Percentiles rank a stretch among this genome's conserved stretches.
These are phyloP conservation scores for Brachyistius frenatus DNA, from an alignment of 2,113 vertebrate species.

Conservation along the genomic window DNA sequence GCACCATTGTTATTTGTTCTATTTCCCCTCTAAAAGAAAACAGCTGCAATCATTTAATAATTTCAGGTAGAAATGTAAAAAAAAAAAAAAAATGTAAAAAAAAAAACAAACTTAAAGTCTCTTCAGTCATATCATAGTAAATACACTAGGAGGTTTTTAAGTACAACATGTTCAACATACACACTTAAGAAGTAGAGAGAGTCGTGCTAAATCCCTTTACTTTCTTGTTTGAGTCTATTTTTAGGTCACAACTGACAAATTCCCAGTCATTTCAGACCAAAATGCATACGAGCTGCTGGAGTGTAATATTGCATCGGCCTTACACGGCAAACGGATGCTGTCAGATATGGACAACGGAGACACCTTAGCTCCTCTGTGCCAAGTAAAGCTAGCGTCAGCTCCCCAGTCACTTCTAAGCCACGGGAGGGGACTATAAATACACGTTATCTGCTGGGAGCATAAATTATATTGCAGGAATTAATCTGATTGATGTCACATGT, in stretches of 20 bases:
- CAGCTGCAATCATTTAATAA: not conserved
- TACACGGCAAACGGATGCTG: conserved; percentile 48
- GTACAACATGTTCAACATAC: not conserved
- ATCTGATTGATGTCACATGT: conserved; percentile 17
- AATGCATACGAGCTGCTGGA: conserved; percentile 14
- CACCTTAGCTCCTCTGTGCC: conserved; percentile 55
- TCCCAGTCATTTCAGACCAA: conserved; percentile 16
- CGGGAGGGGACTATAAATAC: conserved; percentile 47
- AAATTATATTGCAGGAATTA: conserved; percentile 23
- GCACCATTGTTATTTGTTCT: not conserved
- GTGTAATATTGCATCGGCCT: conserved; percentile 42
- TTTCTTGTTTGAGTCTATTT: conserved; percentile 23
- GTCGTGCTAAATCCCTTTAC: not conserved
- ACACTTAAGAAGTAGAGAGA: not conserved
- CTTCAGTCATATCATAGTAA: not conserved
- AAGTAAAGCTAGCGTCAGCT: conserved; percentile 36
- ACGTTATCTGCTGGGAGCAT: conserved; percentile 7
- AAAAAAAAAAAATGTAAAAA: conserved; percentile 3
- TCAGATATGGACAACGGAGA: conserved; percentile 70
- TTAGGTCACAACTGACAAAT: conserved; percentile 17
- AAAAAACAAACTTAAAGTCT: not conserved
- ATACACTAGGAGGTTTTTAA: not conserved
- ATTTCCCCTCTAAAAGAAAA: not conserved
- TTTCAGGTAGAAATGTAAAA: not conserved
- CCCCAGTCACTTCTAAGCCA: conserved; percentile 25